Evolutionary conservation across 2,113 vertebrate species (phyloP), one percentile per base, ranked within the genome.

Genomic region (Scalopus aquaticus): DNA sequence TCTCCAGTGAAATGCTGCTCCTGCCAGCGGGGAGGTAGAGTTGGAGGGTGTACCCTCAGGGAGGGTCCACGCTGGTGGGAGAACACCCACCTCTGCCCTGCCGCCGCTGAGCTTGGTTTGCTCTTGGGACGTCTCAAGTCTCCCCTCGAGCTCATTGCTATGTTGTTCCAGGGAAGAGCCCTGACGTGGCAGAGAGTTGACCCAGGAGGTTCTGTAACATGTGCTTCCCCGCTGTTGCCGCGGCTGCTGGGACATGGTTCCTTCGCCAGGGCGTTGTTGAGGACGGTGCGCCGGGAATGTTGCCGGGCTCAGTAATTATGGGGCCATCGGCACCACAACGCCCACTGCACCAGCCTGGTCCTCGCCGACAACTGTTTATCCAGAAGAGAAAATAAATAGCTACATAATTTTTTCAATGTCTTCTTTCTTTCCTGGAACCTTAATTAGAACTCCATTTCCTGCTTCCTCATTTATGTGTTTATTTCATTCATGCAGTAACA

Each of bases 311-410:
- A 5, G 56, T 19, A 3, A 7, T 26, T 24, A 16, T 1, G 9
- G 49, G 37, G 7, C 24, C n/a, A 0, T 5, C 0, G 1, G 5
- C 30, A 4, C 72, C 22, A 0, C 1, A 2, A 3, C 0, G 3
- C 20, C 60, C 22, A 6, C 64, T 6, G 24, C 37, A 70, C 65
- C 19, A 58, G 10, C 72, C 6, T 6, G 22, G 32, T 60, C 17
- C 26, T 28, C 3, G 0, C 72, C n/a, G 7, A 35, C 12, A 10
- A 3, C 28, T 56, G 26, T 82, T 65, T 74, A 32, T 42, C 37
- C 20, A 7, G 9, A 65, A 58, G 17, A 58, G 46, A 87, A 74
- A 28, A 37, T 58, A 76, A 64, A 35, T n/a, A 35, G 13, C 67
- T 28, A 39, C n/a, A 26, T 39, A 37, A 13, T n/a, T 16, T 60